These are phyloP conservation scores for Masnerella sp. DNA, from an alignment of 2,888 invertebrate genomes.

Conservation along the genomic window DNA sequence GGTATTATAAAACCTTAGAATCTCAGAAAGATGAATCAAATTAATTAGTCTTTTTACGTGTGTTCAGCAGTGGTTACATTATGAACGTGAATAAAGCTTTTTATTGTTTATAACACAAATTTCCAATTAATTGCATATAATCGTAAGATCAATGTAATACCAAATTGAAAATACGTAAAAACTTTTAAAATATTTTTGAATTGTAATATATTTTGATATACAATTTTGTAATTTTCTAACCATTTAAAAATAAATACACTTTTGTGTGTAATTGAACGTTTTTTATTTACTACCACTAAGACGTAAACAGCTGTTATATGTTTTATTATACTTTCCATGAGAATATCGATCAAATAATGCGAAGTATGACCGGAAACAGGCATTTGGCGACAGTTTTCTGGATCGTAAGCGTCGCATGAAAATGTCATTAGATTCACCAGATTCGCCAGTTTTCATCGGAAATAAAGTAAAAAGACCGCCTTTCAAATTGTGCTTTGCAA, in stretches of 20 bases:
- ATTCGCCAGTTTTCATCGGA: constrained; percentile 40
- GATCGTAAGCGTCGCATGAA: no score
- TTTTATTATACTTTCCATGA: constrained; percentile 36
- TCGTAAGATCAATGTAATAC: not conserved
- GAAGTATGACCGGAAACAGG: constrained; percentile 11
- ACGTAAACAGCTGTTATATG: no score
- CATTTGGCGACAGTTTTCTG: constrained; percentile 10
- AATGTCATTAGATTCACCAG: constrained; percentile 42
- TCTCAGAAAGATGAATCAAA: no score
- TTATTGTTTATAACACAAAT: no score
- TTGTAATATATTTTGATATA: constrained; percentile 18
- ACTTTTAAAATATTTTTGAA: not conserved
- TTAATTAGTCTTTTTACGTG: no score
- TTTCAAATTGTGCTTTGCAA: constrained; percentile 71
- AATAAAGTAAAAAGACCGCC: constrained; percentile 64
- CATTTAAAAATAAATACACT: constrained; percentile 29
- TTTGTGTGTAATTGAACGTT: constrained; percentile 1
- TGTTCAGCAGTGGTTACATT: no score
- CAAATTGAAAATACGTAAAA: not conserved
- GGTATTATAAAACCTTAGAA: no score
- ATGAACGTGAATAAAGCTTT: no score
- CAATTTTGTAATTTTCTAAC: constrained; percentile 42
- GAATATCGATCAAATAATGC: constrained; percentile 62
- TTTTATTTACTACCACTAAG: not conserved
- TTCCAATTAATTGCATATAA: no score